Percentiles rank a stretch among this genome's conserved stretches.
Evolutionary conservation across 2,888 invertebrate species (phyloP).

Genomic region (Diadegma fenestrale): DNA sequence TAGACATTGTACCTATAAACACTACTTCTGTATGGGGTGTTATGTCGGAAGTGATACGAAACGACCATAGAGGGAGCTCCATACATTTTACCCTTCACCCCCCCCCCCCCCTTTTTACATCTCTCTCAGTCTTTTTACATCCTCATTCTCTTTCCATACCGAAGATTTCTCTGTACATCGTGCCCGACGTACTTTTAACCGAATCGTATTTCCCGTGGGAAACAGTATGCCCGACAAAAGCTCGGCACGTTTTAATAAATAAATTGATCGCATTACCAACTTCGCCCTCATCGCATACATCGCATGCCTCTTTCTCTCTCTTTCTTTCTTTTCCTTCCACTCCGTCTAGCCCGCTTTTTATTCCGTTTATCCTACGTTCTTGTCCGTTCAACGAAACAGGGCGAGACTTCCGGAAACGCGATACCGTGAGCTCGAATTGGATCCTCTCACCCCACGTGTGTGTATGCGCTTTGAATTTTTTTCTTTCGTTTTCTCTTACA

Average conservation of each 20-base stretch:
- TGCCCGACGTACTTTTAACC: conserved; percentile 71
- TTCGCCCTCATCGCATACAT: conserved; percentile 55
- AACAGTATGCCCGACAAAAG: conserved; percentile 75
- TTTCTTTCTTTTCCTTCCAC: conserved; percentile 27
- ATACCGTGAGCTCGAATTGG: conserved; percentile 73
- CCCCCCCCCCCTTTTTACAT: neutral
- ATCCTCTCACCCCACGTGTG: conserved; percentile 72
- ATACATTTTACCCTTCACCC: neutral
- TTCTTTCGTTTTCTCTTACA: conserved; percentile 27
- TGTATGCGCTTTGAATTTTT: conserved; percentile 37
- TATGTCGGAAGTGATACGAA: conserved; percentile 15
- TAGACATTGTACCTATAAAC: conserved; percentile 36
- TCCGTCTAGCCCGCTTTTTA: conserved; percentile 35
- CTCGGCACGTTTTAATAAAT: conserved; percentile 79
- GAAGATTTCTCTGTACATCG: conserved; percentile 45
- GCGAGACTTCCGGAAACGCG: conserved; percentile 77
- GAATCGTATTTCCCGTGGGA: conserved; percentile 81
- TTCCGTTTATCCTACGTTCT: conserved; percentile 31
- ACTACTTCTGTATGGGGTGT: conserved; percentile 8
- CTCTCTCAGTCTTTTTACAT: conserved; percentile 36
- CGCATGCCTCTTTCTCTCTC: conserved; percentile 26
- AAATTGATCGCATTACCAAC: conserved; percentile 79
- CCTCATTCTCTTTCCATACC: conserved; percentile 39
- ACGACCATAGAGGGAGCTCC: neutral
- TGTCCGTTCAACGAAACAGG: conserved; percentile 17